A percentile compares a stretch with the other conserved stretches of the same genome.
phyloP scores from a whole-genome alignment of 1,140 invertebrate species.

The Holotrichia oblita region DNA sequence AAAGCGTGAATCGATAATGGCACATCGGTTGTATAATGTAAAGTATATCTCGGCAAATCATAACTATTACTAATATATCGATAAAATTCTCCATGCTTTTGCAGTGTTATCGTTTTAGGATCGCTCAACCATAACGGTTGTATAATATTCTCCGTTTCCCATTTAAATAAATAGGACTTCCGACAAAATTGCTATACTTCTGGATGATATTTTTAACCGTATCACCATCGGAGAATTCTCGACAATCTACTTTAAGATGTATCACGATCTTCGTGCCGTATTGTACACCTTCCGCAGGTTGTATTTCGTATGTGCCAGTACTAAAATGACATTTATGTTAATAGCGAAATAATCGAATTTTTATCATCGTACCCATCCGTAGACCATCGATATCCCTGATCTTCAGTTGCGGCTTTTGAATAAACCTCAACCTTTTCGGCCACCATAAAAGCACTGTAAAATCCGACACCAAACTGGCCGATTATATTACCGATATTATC shows the following conservation, averaged over 20 bases:
- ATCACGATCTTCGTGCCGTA: constrained; percentile 94
- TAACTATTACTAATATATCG: constrained; percentile 86
- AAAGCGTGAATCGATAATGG: constrained; percentile 91
- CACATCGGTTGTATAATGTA: constrained; percentile 90
- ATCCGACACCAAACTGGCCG: constrained; percentile 98
- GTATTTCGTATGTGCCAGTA: constrained; percentile 88
- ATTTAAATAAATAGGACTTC: constrained; percentile 92
- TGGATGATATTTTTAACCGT: constrained; percentile 87
- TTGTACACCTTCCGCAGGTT: constrained; percentile 83
- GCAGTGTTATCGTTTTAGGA: constrained; percentile 83
- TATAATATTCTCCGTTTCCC: constrained; percentile 72
- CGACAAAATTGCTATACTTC: constrained; percentile 98
- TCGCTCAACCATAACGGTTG: constrained; percentile 94
- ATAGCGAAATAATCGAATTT: neutral
- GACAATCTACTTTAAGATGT: constrained; percentile 85
- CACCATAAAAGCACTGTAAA: constrained; percentile 98
- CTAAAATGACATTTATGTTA: constrained; percentile 61
- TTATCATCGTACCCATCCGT: constrained; percentile 81
- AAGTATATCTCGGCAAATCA: constrained; percentile 83
- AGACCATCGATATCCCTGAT: constrained; percentile 82
- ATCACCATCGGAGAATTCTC: constrained; percentile 90
- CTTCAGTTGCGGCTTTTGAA: constrained; percentile 71
- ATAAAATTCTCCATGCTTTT: constrained; percentile 93
- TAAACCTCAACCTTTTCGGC: constrained; percentile 94
- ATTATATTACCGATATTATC: constrained; percentile 83